Base-by-base conservation (phyloP, 1,140 invertebrate species). In the Hyphantria cunea region DNA sequence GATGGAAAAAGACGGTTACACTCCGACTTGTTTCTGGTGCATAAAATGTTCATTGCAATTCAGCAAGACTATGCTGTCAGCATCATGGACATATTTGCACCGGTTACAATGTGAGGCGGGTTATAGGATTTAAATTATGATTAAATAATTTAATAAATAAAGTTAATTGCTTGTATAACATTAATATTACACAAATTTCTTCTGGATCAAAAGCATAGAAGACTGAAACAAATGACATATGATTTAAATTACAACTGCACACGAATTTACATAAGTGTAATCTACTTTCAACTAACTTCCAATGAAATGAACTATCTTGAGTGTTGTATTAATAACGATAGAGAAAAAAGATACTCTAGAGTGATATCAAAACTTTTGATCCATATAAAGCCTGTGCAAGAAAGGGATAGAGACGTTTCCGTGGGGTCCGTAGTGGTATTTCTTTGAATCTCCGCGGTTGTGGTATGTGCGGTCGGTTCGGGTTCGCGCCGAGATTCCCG, bases 391-490 rank as follows among this genome's bases (percentile, higher is more conserved):
- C 54, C 13, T 49, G 17, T 13, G 42, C 6, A 37, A 39, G 54
- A 68, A 51, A 64, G 45, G 55, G 55, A 58, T 48, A 50, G 34
- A 59, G 53, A 56, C 15, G 52, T 62, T 64, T 68, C 55, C 48
- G 55, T 58, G 44, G 62, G 66, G 68, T 54, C 52, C 62, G 65
- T 51, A 11, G 48, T 59, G 72, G 78, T 74, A 80, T 80, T 74
- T 68, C 63, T 66, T 65, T 64, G 72, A 72, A 67, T 66, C 61
- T 72, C 62, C 64, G 66, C 54, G 69, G 69, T 72, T 63, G 50
- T 71, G 76, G 75, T 72, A 80, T 78, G 76, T 78, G 80, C 78
- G 80, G 80, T 73, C 70, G 56, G 13, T 7, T 44, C 42, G 70
- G 44, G 67, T 48, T 34, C 41, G 32, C 47, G 34, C 72, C 58